These are phyloP conservation scores for Oreochromis spilurus DNA, from an alignment of 2,113 vertebrate species.

Conservation along the genomic window DNA sequence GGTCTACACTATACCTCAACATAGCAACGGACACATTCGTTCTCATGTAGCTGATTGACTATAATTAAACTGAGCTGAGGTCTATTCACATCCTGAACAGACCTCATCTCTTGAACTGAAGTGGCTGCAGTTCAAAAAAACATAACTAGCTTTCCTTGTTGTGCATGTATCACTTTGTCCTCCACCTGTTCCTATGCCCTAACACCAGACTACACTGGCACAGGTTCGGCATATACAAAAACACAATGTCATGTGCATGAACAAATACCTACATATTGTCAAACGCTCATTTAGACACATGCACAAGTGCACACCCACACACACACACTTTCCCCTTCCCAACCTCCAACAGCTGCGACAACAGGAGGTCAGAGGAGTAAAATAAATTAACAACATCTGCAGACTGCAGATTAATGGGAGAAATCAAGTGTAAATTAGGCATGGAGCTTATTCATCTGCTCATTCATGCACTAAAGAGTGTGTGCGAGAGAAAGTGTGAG, in stretches of 20 bases:
- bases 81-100: conserved; percentile 22
- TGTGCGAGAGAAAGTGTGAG: not conserved
- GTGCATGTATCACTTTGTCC: conserved; percentile 23
- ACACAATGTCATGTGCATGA: not conserved
- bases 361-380: conserved; percentile 52
- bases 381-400: conserved; percentile 68
- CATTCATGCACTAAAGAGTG: conserved; percentile 4
- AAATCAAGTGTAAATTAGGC: conserved; percentile 64
- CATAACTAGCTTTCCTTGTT: conserved; percentile 14
- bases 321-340: not conserved
- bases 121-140: conserved; percentile 18
- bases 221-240: not conserved
- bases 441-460: conserved; percentile 46
- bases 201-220: not conserved
- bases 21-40: not conserved
- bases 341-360: conserved; percentile 52
- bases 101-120: not conserved
- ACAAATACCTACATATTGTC: not conserved
- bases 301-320: not conserved
- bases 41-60: not conserved
- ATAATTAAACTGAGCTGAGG: not conserved
- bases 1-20: not conserved
- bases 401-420: conserved; percentile 60
- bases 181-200: conserved; percentile 42
- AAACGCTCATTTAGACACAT: not conserved